Evolutionary conservation across 2,888 invertebrate species (phyloP).

Genomic region (Nomada goodeniana): DNA sequence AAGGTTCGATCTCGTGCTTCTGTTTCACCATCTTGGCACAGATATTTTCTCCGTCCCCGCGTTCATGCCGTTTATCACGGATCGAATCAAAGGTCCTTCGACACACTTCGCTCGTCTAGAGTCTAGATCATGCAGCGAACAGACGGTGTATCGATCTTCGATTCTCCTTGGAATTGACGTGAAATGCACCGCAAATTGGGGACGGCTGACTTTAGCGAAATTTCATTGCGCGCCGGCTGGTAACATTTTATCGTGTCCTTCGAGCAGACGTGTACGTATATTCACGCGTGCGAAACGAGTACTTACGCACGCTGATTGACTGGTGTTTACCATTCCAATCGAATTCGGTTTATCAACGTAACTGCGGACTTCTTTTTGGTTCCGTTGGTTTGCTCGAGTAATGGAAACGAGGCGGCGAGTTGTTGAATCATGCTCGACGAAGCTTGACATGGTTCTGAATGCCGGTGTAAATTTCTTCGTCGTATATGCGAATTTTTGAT

Average conservation of each 20-base stretch:
- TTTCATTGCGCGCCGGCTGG: conserved; percentile 15
- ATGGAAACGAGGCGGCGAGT: not conserved
- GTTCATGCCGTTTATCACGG: conserved; percentile 38
- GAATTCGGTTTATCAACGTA: not conserved
- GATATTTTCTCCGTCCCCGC: conserved; percentile 44
- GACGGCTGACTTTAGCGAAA: conserved; percentile 29
- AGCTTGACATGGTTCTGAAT: not conserved
- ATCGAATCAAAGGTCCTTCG: conserved; percentile 46
- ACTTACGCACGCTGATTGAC: not conserved
- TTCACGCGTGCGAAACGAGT: not conserved
- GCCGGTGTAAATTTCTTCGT: not conserved
- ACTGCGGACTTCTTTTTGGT: not conserved
- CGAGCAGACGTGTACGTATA: not conserved
- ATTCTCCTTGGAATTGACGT: not conserved
- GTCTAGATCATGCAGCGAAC: conserved; percentile 1
- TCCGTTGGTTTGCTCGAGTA: not conserved
- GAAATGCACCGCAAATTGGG: conserved; percentile 23
- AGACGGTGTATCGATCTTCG: not conserved
- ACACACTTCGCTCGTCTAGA: conserved; percentile 19
- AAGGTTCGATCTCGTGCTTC: conserved; percentile 32
- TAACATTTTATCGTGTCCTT: conserved; percentile 39
- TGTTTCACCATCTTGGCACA: conserved; percentile 59
- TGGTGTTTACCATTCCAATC: conserved; percentile 5
- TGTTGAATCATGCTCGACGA: not conserved
- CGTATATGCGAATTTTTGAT: not conserved